phyloP scores from a whole-genome alignment of 1,140 invertebrate species.

The Berghia stephanieae region DNA sequence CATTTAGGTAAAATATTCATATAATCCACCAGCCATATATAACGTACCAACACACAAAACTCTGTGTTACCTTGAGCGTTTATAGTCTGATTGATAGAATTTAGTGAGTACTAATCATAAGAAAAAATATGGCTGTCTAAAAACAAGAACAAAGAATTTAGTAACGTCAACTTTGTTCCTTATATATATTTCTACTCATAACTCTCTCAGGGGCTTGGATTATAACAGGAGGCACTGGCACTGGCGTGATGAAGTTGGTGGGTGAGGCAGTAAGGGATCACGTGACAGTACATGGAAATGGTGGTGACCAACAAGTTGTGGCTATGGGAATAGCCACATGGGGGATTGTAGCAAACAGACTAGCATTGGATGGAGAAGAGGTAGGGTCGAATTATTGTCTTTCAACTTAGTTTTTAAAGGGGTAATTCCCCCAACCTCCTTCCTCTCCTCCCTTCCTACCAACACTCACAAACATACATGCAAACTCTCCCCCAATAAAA shows the following conservation, averaged over 20 bases:
- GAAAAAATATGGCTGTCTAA: no score
- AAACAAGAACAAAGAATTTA: no score
- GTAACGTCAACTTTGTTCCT: no score
- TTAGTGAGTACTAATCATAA: no score
- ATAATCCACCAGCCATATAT: no score
- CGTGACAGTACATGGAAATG: constrained; percentile 41
- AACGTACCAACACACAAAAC: no score
- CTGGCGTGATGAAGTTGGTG: constrained; percentile 57
- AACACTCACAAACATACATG: no score
- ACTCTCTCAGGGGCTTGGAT: constrained; percentile 57
- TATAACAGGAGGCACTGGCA: constrained; percentile 50
- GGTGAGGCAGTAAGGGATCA: constrained; percentile 59
- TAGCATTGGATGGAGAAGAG: constrained; percentile 48
- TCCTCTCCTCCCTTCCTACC: not conserved
- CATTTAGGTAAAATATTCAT: no score
- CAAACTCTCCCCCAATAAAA: no score
- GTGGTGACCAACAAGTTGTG: constrained; percentile 46
- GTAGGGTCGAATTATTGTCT: constrained; percentile 33
- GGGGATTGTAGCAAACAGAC: constrained; percentile 58
- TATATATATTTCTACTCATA: no score
- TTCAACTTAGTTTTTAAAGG: not conserved
- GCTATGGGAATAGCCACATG: constrained; percentile 57
- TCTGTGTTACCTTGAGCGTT: no score
- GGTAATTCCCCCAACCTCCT: not conserved
- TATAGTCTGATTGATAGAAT: no score